A percentile compares a stretch with the other conserved stretches of the same genome.
Conservation (phyloP, 2,797 vertebrate species). For the Galago senegalensis region DNA sequence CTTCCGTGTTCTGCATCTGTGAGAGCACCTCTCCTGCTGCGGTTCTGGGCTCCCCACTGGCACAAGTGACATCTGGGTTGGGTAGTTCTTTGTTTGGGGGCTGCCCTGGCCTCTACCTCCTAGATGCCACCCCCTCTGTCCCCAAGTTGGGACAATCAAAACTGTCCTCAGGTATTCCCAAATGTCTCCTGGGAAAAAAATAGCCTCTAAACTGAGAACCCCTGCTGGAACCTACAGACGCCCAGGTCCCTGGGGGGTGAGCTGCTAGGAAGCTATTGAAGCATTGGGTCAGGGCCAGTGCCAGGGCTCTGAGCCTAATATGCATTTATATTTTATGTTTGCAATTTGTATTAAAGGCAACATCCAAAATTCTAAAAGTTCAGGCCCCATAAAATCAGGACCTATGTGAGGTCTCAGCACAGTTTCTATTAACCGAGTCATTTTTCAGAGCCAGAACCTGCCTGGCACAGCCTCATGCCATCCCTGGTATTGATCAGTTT, state of each 20-base stretch:
- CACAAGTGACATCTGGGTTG: accelerated
- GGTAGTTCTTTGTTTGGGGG: background rate
- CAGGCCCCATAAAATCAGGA: background rate
- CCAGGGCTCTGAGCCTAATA: background rate
- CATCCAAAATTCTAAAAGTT: background rate
- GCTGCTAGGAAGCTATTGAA: background rate
- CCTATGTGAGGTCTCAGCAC: background rate
- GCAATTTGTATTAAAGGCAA: background rate
- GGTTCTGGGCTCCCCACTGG: background rate
- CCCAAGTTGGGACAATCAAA: background rate
- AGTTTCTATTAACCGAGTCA: background rate
- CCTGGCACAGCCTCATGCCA: background rate
- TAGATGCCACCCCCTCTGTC: background rate
- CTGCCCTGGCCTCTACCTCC: background rate
- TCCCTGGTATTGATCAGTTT: too few species aligned
- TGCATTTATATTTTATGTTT: background rate
- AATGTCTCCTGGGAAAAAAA: background rate
- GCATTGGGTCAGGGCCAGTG: accelerated
- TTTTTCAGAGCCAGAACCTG: background rate
- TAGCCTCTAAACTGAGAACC: accelerated
- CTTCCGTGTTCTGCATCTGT: background rate
- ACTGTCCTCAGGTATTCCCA: background rate
- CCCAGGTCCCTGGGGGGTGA: accelerated
- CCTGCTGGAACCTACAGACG: background rate
- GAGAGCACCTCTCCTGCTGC: background rate